Percentiles rank a stretch among this genome's conserved stretches.
Evolutionary conservation across 2,888 invertebrate species (phyloP).

Genomic region (Cactoblastis cactorum): DNA sequence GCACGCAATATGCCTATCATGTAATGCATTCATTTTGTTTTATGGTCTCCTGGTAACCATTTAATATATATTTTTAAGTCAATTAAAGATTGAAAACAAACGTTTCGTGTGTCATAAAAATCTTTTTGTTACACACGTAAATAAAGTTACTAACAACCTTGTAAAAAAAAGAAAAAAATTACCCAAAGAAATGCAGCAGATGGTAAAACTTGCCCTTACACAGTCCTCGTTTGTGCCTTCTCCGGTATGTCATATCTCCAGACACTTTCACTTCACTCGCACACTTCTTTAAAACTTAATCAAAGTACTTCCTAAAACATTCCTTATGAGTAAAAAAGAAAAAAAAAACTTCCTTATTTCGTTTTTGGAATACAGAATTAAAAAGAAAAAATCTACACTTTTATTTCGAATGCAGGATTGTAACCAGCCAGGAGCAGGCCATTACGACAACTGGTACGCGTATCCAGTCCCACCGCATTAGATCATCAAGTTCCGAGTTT

Average conservation of each 20-base stretch:
- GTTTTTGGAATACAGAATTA: not conserved
- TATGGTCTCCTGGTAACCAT: no score
- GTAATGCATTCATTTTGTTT: no score
- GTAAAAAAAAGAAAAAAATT: conserved; percentile 23
- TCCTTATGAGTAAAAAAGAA: not conserved
- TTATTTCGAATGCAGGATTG: not conserved
- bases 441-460: conserved; percentile 5
- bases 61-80: no score
- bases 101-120: no score
- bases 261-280: not conserved
- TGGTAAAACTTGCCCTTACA: conserved; percentile 64
- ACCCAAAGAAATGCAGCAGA: conserved; percentile 59
- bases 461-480: conserved; percentile 9
- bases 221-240: conserved; percentile 21
- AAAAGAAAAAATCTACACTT: no score
- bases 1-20: no score
- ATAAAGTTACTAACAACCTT: not conserved
- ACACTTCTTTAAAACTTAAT: not conserved
- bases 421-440: conserved; percentile 6
- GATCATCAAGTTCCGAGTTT: conserved; percentile 20
- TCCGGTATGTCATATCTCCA: conserved; percentile 38
- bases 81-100: no score
- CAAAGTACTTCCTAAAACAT: no score
- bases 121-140: no score
- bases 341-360: not conserved